Base-by-base conservation (phyloP, 37 sponge, comb jelly and placozoan species). In the Oscarella lobularis region DNA sequence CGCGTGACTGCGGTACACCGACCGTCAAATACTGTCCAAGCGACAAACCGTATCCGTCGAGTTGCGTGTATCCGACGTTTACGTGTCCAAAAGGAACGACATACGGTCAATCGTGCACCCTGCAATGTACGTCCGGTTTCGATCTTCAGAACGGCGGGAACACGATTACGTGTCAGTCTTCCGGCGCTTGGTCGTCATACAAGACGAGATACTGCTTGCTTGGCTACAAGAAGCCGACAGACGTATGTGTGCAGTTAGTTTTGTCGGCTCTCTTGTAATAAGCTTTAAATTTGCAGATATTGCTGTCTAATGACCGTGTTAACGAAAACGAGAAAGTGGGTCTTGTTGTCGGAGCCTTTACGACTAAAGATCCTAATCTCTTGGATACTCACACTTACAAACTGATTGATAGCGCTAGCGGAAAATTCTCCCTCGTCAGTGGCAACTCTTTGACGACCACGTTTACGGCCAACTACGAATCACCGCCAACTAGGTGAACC, bases 291-390 rank as follows among this genome's bases (percentile, higher is more conserved):
- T 5, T 68, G 6, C 33, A 68, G 71, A 20, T 68, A 4, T 4
- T 5, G 5, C 71, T 68, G n/a, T 68, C 71, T 5, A 68, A 20
- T 34, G 31, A 4, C 71, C 6, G 4, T 68, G 29, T 68, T 5
- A 68, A 68, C n/a, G 71, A 68, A 34, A 68, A 68, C 29, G 6
- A 5, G n/a, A 5, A 31, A n/a, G 29, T 4, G n/a, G 71, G 71
- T 32, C n/a, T 34, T 4, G 71, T 14, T 5, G 71, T 68, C 71
- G 71, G 71, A 5, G n/a, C 71, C 4, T 20, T 68, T 5, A n/a
- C 71, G n/a, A 68, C 71, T 5, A n/a, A 5, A 4, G 71, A 68
- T 68, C 71, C 71, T 5, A 68, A 68, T 68, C 71, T 34, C n/a
- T 32, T 31, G 5, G 71, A 68, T 14, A 68, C n/a, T n/a, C 71